Conservation (phyloP, 2,888 invertebrate species). For the Lampropteryx suffumata region DNA sequence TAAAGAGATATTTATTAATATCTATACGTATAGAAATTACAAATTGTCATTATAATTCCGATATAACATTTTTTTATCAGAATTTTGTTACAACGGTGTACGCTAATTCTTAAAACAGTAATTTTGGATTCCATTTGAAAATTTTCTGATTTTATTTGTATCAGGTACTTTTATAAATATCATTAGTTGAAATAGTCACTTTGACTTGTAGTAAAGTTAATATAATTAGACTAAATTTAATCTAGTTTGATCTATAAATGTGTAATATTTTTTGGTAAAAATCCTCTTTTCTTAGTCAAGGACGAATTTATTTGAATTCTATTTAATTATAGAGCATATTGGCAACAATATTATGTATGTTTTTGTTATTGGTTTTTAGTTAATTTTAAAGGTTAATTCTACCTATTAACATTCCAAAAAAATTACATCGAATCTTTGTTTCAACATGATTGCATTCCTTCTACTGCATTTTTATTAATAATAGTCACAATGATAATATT, state of each 20-base stretch:
- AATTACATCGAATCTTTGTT: constrained; percentile 2
- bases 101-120: too few relatives aligned
- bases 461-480: too few relatives aligned
- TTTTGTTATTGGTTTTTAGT: constrained; percentile 13
- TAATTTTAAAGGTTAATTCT: constrained; percentile 2
- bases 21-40: too few relatives aligned
- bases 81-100: too few relatives aligned
- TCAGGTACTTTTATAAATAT: too few relatives aligned
- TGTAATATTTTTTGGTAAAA: constrained; percentile 1
- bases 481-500: too few relatives aligned
- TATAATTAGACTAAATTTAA: constrained; percentile 2
- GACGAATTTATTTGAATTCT: constrained; percentile 33
- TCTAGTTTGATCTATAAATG: not conserved
- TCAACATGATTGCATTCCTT: constrained; percentile 18
- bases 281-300: constrained; percentile 28
- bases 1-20: too few relatives aligned
- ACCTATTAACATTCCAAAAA: constrained; percentile 21
- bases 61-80: too few relatives aligned
- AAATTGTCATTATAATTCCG: too few relatives aligned
- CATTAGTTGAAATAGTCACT: constrained; percentile 15
- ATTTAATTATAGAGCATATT: constrained; percentile 11
- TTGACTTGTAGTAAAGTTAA: constrained; percentile 17
- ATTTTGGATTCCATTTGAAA: too few relatives aligned
- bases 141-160: too few relatives aligned
- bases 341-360: constrained; percentile 6